Percentiles rank a stretch among this genome's conserved stretches.
Evolutionary conservation across 2,113 vertebrate genomes (phyloP).

Genomic region (Plecotus auritus): DNA sequence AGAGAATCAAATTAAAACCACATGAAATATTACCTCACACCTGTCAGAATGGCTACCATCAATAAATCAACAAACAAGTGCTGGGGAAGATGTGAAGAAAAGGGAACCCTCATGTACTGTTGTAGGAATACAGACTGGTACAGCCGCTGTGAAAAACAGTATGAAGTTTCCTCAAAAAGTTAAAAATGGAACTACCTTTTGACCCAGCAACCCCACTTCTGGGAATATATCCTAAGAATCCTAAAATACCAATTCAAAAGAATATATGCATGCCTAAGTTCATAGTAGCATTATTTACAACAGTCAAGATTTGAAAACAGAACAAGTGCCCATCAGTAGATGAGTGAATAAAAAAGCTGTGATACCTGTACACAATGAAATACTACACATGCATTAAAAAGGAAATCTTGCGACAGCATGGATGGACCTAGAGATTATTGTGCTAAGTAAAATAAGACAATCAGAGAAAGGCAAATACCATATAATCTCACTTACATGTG

Average conservation of each 20-base stretch:
- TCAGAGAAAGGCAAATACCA: too few relatives aligned
- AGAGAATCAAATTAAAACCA: not conserved
- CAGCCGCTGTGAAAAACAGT: not conserved
- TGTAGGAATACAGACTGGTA: not conserved
- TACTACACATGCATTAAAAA: not conserved
- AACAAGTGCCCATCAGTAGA: not conserved
- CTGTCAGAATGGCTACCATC: not conserved
- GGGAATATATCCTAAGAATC: not conserved
- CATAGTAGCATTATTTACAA: not conserved
- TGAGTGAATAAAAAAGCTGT: not conserved
- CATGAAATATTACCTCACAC: not conserved
- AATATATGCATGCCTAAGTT: not conserved
- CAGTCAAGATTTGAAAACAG: not conserved
- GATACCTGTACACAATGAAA: not conserved
- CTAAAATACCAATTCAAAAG: not conserved
- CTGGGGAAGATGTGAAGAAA: not conserved
- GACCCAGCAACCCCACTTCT: not conserved
- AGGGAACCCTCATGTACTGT: not conserved
- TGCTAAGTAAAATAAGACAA: not conserved
- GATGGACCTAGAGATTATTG: not conserved
- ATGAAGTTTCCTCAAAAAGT: not conserved
- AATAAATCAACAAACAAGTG: not conserved
- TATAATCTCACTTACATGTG: too few relatives aligned
- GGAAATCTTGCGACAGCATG: not conserved
- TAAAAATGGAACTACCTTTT: not conserved